Conservation (phyloP, 2,797 vertebrate genomes). For the Nothura maculosa region DNA sequence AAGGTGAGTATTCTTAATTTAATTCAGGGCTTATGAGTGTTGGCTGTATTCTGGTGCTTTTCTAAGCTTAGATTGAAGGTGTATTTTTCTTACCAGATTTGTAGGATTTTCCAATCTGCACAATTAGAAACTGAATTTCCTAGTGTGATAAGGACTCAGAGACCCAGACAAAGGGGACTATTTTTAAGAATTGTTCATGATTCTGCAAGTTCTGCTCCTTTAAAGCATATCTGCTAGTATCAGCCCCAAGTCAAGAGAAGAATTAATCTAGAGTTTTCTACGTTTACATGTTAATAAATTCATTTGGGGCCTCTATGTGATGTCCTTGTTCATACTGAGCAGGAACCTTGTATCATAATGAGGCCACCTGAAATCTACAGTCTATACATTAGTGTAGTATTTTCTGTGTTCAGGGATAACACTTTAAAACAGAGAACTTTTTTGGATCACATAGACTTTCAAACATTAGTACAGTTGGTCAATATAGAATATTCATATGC, state of each 20-base stretch:
- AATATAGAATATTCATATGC: not conserved
- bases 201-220: slow-evolving; percentile 12
- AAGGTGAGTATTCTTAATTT: not conserved
- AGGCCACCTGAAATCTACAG: not conserved
- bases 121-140: not conserved
- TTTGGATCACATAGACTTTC: not conserved
- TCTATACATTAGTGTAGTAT: not conserved
- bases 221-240: slow-evolving; percentile 47
- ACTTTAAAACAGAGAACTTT: not conserved
- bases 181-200: not conserved
- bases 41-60: not conserved
- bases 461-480: not conserved
- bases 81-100: not conserved
- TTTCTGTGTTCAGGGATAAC: not conserved
- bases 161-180: not conserved
- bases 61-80: not conserved
- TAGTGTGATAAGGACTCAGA: not conserved
- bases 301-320: not conserved
- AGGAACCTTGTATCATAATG: not conserved
- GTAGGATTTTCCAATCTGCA: not conserved
- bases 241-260: slow-evolving; percentile 22
- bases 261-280: not conserved
- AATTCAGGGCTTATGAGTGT: not conserved
- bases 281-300: slow-evolving; percentile 14
- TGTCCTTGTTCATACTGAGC: not conserved